Evolutionary conservation across 2,113 vertebrate genomes (phyloP), one percentile per base, ranked within the genome.

Genomic region (Hippoglossus stenolepis): DNA sequence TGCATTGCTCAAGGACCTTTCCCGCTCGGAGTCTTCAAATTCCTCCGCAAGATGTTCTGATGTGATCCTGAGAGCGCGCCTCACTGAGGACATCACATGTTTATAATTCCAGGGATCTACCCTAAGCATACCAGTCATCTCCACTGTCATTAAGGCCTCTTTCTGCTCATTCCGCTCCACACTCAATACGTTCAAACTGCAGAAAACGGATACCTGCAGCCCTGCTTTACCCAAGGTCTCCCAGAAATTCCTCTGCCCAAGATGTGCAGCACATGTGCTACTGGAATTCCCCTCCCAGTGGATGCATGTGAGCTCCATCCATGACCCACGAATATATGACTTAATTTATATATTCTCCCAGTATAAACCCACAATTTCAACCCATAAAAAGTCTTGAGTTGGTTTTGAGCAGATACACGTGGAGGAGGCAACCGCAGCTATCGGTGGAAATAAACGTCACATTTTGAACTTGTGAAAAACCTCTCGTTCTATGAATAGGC

Each of bases 241-340:
- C 28, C 12, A 53, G 38, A 85, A 85, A 80, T 78, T 78, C 80
- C 75, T 83, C 53, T 47, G 31, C 59, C 38, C 56, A 87, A 89
- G 75, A 85, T 87, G 82, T 73, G 74, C 56, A 56, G 38, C 92
- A 90, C 74, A 83, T 89, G 86, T 86, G 71, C 73, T 66, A 77
- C 82, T 84, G 76, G 64, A 76, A 49, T 67, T 53, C 60, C 60
- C 70, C 63, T 65, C 26, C 54, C 61, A 0, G 31, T 31, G 31
- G 31, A 7, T 47, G 18, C 26, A 53, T 43, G 23, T 47, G 10
- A 28, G 59, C 64, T 67, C 9, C n/a, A 66, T 67, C 45, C 61
- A 73, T 67, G 68, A 71, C 65, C 35, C 68, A 49, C 54, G 51
- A 57, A 76, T 86, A 73, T 70, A 84, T 67, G 68, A 80, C 59